Conservation (phyloP, 2,888 invertebrate genomes). For the Ferdinandea cuprea region DNA sequence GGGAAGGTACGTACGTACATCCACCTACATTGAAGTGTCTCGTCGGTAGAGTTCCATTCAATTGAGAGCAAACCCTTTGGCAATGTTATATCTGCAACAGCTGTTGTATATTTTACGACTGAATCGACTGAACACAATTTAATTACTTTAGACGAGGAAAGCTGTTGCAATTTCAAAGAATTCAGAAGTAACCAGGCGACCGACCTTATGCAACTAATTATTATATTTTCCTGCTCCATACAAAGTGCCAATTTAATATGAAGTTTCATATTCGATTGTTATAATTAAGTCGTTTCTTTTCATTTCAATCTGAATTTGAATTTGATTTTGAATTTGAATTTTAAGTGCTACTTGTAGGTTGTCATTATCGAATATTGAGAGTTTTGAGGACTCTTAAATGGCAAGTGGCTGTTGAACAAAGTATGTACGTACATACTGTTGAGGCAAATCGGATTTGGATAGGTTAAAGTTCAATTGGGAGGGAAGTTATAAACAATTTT, state of each 20-base stretch:
- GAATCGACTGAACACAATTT: constrained; percentile 43
- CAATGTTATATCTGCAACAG: constrained; percentile 46
- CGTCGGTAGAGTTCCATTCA: neutral
- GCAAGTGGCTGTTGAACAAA: neutral
- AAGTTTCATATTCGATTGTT: neutral
- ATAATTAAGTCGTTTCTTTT: neutral
- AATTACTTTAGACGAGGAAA: constrained; percentile 44
- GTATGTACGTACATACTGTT: too few species aligned
- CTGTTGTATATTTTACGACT: constrained; percentile 64
- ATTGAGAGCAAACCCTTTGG: constrained; percentile 24
- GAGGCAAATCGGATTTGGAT: too few species aligned
- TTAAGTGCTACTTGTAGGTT: too few species aligned
- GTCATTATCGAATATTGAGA: neutral
- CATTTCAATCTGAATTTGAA: too few species aligned
- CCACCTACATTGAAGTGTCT: neutral
- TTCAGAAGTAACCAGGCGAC: constrained; percentile 12
- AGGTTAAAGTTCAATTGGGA: too few species aligned
- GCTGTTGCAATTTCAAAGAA: constrained; percentile 5
- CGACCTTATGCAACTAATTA: constrained; percentile 64
- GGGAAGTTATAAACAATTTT: too few species aligned
- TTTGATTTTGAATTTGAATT: too few species aligned
- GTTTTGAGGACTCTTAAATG: neutral
- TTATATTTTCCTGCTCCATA: constrained; percentile 16
- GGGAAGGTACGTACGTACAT: too few species aligned
- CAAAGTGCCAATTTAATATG: neutral